Conservation (phyloP, 2,888 invertebrate species). For the Rhyacophila evoluta region DNA sequence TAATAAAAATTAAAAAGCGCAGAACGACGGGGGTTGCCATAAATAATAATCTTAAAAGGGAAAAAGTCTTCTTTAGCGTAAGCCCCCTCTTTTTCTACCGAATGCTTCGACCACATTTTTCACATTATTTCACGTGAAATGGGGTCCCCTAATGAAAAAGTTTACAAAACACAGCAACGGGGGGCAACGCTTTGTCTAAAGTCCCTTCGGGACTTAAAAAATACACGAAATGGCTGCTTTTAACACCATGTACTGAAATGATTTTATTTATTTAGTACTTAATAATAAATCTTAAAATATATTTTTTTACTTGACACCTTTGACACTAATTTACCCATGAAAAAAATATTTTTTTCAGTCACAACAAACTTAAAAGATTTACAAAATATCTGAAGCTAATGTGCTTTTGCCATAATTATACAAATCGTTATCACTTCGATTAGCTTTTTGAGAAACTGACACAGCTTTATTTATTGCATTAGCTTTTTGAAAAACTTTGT, state of each 20-base stretch:
- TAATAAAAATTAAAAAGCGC: slow-evolving; percentile 1
- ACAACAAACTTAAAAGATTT: too few relatives aligned
- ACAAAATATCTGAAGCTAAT: too few relatives aligned
- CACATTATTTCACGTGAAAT: slow-evolving; percentile 5
- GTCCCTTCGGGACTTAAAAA: neutral
- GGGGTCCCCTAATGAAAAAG: slow-evolving; percentile 19
- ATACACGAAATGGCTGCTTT: neutral
- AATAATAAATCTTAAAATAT: too few relatives aligned
- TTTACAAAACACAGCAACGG: slow-evolving; percentile 2
- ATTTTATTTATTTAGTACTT: neutral
- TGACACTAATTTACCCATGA: too few relatives aligned
- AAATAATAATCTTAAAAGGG: slow-evolving; percentile 24
- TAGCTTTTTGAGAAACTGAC: too few relatives aligned
- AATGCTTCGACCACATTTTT: slow-evolving; percentile 18
- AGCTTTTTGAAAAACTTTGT: too few relatives aligned
- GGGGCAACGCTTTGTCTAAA: slow-evolving; percentile 14
- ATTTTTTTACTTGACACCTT: too few relatives aligned
- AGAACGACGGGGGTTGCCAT: neutral
- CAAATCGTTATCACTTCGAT: too few relatives aligned
- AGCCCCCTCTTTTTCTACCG: neutral
- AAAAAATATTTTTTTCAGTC: too few relatives aligned
- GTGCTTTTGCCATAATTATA: too few relatives aligned
- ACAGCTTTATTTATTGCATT: too few relatives aligned
- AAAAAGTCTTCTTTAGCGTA: neutral
- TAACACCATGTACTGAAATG: neutral